Percentiles rank a stretch among this genome's conserved stretches.
Evolutionary conservation across 30 jellyfish, hydroid and myxozoan species (phyloP).

Genomic region (Hydractinia echinata): DNA sequence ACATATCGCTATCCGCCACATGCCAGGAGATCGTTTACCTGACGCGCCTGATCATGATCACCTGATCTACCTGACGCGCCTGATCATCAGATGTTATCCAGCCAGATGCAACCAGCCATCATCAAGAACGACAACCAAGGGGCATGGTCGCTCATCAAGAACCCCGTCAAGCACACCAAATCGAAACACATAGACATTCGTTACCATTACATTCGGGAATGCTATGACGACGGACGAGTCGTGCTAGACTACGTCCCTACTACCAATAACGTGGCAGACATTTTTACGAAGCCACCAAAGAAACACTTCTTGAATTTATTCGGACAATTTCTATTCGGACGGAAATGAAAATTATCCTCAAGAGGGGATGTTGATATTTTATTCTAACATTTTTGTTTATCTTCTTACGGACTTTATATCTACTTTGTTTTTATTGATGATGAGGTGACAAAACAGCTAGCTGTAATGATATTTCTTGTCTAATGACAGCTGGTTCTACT

Average conservation of each 20-base stretch:
- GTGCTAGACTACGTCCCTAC: conserved; percentile 38
- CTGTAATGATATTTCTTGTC: no score
- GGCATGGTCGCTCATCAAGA: conserved; percentile 22
- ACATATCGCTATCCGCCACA: conserved; percentile 41
- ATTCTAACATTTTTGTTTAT: neutral
- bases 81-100: conserved; percentile 20
- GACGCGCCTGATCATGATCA: conserved; percentile 26
- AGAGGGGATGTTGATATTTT: conserved; percentile 48
- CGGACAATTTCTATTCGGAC: conserved; percentile 42
- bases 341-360: conserved; percentile 28
- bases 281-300: conserved; percentile 60
- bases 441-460: no score
- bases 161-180: conserved; percentile 36
- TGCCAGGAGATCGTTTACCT: conserved; percentile 46
- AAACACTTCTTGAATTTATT: conserved; percentile 32
- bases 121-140: conserved; percentile 35
- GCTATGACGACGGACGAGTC: conserved; percentile 35
- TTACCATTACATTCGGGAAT: conserved; percentile 44
- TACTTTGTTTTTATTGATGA: neutral
- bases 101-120: conserved; percentile 31
- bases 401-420: neutral
- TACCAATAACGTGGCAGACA: conserved; percentile 44
- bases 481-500: no score
- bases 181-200: conserved; percentile 48
- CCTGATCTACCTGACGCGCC: no score